Percentiles rank a stretch among this genome's conserved stretches.
Conservation (phyloP, 2,113 vertebrate species). For the Nerophis lumbriciformis region DNA sequence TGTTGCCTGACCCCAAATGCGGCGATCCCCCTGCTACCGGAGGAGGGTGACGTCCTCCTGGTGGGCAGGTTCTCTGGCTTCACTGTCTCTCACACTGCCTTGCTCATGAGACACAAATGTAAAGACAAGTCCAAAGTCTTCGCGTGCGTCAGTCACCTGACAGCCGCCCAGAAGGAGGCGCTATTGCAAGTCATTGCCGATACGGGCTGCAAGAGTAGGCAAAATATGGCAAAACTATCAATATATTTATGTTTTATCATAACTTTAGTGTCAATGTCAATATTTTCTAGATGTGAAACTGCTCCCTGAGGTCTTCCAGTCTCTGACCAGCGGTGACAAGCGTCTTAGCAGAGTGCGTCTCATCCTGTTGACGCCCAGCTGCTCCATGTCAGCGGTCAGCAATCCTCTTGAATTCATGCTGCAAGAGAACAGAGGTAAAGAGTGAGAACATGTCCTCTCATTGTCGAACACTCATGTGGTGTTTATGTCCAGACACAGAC, state of each 20-base stretch:
- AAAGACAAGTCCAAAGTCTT: conserved; percentile 59
- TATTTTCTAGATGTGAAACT: conserved; percentile 77
- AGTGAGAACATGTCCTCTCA: not conserved
- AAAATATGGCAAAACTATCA: no score
- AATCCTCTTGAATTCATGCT: conserved; percentile 86
- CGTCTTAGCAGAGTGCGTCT: conserved; percentile 74
- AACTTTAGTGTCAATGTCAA: not conserved
- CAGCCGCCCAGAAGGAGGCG: conserved; percentile 65
- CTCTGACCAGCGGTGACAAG: conserved; percentile 64
- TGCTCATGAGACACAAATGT: conserved; percentile 55
- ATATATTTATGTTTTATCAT: not conserved
- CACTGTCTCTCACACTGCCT: conserved; percentile 79
- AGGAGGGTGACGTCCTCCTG: conserved; percentile 76
- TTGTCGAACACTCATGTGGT: not conserved
- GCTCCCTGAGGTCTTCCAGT: conserved; percentile 73
- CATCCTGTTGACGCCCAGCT: conserved; percentile 80
- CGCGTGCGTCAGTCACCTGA: conserved; percentile 72
- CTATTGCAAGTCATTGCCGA: conserved; percentile 63
- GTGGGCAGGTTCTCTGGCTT: conserved; percentile 75
- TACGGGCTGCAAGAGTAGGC: conserved; percentile 83
- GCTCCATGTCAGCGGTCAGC: conserved; percentile 80
- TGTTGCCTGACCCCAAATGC: conserved; percentile 81
- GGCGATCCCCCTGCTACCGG: conserved; percentile 66
- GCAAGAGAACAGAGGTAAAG: conserved; percentile 79
- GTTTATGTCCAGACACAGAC: conserved; percentile 68